Evolutionary conservation across 2,888 invertebrate genomes (phyloP), one percentile per base, ranked within the genome.

Genomic region (Hecatera dysodea): DNA sequence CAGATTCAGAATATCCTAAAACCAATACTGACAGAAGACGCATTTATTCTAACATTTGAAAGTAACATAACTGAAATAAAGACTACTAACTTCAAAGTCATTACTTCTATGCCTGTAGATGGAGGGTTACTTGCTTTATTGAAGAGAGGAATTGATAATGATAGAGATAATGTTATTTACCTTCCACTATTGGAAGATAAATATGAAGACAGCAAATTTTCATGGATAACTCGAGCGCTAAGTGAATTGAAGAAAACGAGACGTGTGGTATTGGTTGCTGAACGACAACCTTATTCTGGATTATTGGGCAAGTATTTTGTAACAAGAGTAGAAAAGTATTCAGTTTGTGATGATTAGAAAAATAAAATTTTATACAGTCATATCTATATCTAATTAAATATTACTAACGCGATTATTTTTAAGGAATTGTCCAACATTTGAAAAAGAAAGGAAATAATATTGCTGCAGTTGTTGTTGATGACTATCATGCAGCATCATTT

Each of bases 151-250:
- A 6, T 17, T 1, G 15, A 42, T 9, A 5, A 11, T 53, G 17
- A 42, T n/a, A 53, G 1, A n/a, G 39, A 63, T n/a, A 63, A 63
- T 27, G 39, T 63, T 15, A 36, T 52, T n/a, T 52, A 63, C 27
- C 27, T 39, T 8, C 62, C 52, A 39, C 39, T 63, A 52, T n/a
- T n/a, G n/a, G n/a, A n/a, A n/a, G n/a, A n/a, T n/a, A n/a, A n/a
- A n/a, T 24, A 36, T 15, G 3, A 39, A n/a, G 63, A 63, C 6
- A 50, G 52, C 17, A 39, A 9, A 29, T 63, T 63, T 27, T 53
- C 39, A n/a, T 63, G 63, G 53, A 17, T 39, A n/a, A 27, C 52
- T 39, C 53, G 27, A 39, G 39, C 53, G 17, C n/a, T 39, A 6
- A n/a, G 27, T 52, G 63, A 63, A 27, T 27, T 63, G 17, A 52